Evolutionary conservation across 2,797 vertebrate genomes (phyloP).

Genomic region (Eulemur coronatus): DNA sequence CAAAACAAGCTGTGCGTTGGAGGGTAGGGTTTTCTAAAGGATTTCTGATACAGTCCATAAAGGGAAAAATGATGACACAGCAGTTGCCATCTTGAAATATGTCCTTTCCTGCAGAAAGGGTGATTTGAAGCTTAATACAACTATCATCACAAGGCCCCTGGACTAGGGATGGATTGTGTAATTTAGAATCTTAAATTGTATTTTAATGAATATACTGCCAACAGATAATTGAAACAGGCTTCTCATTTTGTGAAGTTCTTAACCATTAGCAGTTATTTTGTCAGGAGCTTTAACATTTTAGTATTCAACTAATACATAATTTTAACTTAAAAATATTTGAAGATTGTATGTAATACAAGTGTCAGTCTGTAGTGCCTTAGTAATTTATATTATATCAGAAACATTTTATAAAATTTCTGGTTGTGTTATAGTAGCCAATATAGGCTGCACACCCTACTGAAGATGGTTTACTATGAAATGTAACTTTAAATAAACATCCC

Average conservation of each 20-base stretch:
- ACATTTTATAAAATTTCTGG: neutral
- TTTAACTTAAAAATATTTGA: neutral
- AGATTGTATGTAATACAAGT: neutral
- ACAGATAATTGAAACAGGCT: neutral
- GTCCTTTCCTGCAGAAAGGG: neutral
- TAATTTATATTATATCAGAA: neutral
- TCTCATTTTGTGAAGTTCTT: neutral
- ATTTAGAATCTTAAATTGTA: neutral
- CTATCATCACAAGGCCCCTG: neutral
- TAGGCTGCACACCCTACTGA: neutral
- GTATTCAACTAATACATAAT: neutral
- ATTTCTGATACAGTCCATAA: neutral
- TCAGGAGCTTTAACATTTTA: neutral
- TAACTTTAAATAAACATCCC: slow-evolving; percentile 54
- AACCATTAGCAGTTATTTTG: neutral
- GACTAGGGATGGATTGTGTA: neutral
- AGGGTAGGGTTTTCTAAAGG: neutral
- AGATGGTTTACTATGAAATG: slow-evolving; percentile 21
- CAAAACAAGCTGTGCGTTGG: neutral
- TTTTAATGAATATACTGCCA: neutral
- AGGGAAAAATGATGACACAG: neutral
- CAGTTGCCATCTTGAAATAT: slow-evolving; percentile 24
- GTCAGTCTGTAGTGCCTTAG: neutral
- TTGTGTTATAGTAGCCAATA: neutral
- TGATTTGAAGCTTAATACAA: neutral